Percentiles rank a stretch among this genome's conserved stretches.
Conservation (phyloP, 2,113 vertebrate species). For the Semicossyphus pulcher region DNA sequence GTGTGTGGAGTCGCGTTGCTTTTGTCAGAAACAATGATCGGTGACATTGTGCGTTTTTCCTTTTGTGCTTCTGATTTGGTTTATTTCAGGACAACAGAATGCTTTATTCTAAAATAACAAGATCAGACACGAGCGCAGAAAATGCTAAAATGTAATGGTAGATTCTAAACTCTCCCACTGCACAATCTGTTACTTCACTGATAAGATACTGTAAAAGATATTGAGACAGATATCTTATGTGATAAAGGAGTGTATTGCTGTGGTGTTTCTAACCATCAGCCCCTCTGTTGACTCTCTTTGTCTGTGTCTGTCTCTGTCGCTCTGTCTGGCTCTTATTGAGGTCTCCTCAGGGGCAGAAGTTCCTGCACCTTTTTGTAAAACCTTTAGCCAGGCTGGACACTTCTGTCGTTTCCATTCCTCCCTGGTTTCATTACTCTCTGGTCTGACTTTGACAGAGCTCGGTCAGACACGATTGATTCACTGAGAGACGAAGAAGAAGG, state of each 20-base stretch:
- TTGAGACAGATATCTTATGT: too few species aligned
- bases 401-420: conserved; percentile 25
- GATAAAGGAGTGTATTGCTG: too few species aligned
- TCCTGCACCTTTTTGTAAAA: conserved; percentile 32
- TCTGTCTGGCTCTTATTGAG: conserved; percentile 4
- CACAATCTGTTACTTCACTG: conserved; percentile 14
- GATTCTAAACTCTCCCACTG: neutral
- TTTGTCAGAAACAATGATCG: conserved; percentile 36
- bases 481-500: conserved; percentile 33
- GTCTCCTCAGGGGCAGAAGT: conserved; percentile 16
- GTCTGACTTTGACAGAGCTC: conserved; percentile 41
- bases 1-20: neutral
- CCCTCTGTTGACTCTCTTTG: conserved; percentile 5
- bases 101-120: conserved; percentile 6
- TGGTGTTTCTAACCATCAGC: conserved; percentile 8
- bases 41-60: conserved; percentile 3
- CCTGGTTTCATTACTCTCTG: conserved; percentile 47
- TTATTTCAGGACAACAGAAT: neutral
- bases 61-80: conserved; percentile 15
- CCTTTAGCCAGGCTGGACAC: conserved; percentile 21
- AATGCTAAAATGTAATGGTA: conserved; percentile 22
- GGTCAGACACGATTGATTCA: conserved; percentile 35
- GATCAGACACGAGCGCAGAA: conserved; percentile 19
- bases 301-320: conserved; percentile 3
- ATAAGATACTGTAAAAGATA: too few species aligned